These are phyloP conservation scores for Campodea augens DNA, from an alignment of 1,140 invertebrate species.

Conservation along the genomic window DNA sequence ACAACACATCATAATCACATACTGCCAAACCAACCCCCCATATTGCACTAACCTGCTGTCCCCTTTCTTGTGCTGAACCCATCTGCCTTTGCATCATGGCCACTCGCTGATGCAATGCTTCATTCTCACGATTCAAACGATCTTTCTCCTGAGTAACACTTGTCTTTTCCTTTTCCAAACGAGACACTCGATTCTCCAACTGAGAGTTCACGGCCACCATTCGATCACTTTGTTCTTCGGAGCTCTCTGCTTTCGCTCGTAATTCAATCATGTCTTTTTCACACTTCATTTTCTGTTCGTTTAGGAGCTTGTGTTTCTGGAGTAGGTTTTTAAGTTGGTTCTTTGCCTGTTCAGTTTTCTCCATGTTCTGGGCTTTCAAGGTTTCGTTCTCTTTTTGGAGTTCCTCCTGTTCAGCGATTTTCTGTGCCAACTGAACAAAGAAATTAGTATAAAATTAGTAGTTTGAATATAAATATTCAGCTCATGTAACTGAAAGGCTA, in stretches of 20 bases:
- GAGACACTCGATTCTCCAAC: slow-evolving; percentile 44
- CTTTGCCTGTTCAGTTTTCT: slow-evolving; percentile 52
- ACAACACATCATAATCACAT: too few relatives aligned
- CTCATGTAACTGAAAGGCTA: too few relatives aligned
- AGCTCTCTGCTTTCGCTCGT: slow-evolving; percentile 30
- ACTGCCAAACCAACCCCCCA: too few relatives aligned
- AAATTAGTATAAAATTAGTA: too few relatives aligned
- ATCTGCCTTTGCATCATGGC: slow-evolving; percentile 58
- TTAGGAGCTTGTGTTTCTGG: slow-evolving; percentile 43
- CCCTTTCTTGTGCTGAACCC: too few relatives aligned
- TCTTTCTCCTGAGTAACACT: slow-evolving; percentile 40
- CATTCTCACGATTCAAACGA: slow-evolving; percentile 44
- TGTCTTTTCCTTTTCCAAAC: slow-evolving; percentile 53
- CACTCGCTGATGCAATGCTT: slow-evolving; percentile 47
- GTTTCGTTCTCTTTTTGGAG: slow-evolving; percentile 47
- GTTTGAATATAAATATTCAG: too few relatives aligned
- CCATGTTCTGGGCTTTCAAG: slow-evolving; percentile 37
- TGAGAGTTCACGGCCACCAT: slow-evolving; percentile 43
- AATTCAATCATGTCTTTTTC: slow-evolving; percentile 37
- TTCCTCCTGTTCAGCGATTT: slow-evolving; percentile 30
- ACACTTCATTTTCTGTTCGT: slow-evolving; percentile 39
- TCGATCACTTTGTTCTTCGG: slow-evolving; percentile 35
- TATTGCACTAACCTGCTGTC: slow-evolving; percentile 32
- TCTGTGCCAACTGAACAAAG: too few relatives aligned
- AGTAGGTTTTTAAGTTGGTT: slow-evolving; percentile 47